Evolutionary conservation across 2,888 invertebrate species (phyloP).

Genomic region (Phyllotreta striolata): DNA sequence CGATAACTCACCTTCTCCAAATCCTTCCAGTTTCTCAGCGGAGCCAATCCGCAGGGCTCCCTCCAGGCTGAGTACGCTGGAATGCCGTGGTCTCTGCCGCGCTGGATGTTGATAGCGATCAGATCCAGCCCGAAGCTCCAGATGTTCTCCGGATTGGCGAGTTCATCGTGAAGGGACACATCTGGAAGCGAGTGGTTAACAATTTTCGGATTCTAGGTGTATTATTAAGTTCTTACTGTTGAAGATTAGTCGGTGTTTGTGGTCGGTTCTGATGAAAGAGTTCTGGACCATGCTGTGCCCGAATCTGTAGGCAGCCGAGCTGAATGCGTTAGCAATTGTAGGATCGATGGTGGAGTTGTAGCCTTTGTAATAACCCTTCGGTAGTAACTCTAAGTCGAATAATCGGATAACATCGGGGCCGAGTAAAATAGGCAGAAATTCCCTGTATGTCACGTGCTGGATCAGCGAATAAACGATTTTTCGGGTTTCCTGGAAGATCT

Average conservation of each 20-base stretch:
- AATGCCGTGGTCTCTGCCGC: conserved; percentile 87
- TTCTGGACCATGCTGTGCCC: conserved; percentile 87
- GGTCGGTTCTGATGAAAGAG: conserved; percentile 77
- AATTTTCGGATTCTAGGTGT: too few species aligned
- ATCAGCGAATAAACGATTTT: conserved; percentile 82
- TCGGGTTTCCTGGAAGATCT: conserved; percentile 81
- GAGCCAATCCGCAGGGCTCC: conserved; percentile 77
- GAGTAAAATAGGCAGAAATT: conserved; percentile 80
- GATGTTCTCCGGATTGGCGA: conserved; percentile 73
- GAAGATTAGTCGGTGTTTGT: conserved; percentile 71
- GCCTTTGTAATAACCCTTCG: conserved; percentile 74
- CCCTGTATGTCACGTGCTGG: conserved; percentile 85
- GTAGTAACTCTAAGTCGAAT: conserved; percentile 75
- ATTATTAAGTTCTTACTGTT: conserved; percentile 70
- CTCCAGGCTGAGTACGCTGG: conserved; percentile 83
- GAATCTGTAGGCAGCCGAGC: conserved; percentile 84
- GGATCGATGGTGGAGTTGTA: conserved; percentile 77
- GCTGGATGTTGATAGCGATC: conserved; percentile 87
- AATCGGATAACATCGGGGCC: conserved; percentile 77
- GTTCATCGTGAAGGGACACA: conserved; percentile 81
- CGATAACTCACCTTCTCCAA: conserved; percentile 66
- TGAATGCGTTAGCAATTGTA: conserved; percentile 79
- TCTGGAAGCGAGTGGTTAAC: too few species aligned
- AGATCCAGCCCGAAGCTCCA: conserved; percentile 86
- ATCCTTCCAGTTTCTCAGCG: conserved; percentile 74